These are phyloP conservation scores for Neosilurus mollespiculum DNA, from an alignment of 2,797 vertebrate genomes.

Conservation along the genomic window DNA sequence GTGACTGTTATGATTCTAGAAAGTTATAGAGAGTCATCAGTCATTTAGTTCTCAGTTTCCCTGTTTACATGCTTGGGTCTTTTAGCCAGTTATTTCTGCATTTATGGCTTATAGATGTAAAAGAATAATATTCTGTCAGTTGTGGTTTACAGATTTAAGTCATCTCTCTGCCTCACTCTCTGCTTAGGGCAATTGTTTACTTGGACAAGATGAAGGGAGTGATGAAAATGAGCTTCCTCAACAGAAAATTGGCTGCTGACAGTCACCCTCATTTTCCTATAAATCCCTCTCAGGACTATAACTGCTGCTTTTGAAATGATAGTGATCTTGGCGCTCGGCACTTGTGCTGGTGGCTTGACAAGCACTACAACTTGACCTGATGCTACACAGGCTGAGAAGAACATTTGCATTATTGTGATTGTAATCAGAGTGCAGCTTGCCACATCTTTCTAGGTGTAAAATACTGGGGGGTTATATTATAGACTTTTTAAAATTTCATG, in stretches of 20 bases:
- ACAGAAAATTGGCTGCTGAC: slow-evolving; percentile 77
- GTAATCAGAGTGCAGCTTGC: slow-evolving; percentile 32
- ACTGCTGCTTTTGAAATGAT: slow-evolving; percentile 66
- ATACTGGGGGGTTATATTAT: neutral
- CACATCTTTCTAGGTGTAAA: slow-evolving; percentile 31
- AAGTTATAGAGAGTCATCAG: slow-evolving; percentile 55
- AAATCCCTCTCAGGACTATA: slow-evolving; percentile 64
- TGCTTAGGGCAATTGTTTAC: slow-evolving; percentile 76
- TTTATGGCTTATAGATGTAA: slow-evolving; percentile 53
- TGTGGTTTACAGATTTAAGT: slow-evolving; percentile 56
- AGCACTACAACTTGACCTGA: slow-evolving; percentile 64
- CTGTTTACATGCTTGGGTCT: slow-evolving; percentile 9
- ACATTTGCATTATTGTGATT: slow-evolving; percentile 48
- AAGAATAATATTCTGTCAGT: slow-evolving; percentile 55
- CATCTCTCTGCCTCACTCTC: slow-evolving; percentile 59
- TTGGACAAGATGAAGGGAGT: slow-evolving; percentile 70
- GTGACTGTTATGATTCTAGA: slow-evolving; percentile 65
- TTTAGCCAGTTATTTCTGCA: slow-evolving; percentile 48
- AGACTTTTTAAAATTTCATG: too few relatives aligned
- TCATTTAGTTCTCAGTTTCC: slow-evolving; percentile 33
- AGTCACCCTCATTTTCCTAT: slow-evolving; percentile 67
- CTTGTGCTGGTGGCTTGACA: slow-evolving; percentile 65
- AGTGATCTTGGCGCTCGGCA: slow-evolving; percentile 64
- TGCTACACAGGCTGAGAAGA: slow-evolving; percentile 44
- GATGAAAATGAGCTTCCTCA: slow-evolving; percentile 75